Evolutionary conservation across 2,113 vertebrate species (phyloP), one percentile per base, ranked within the genome.

Genomic region (Cynocephalus volans): DNA sequence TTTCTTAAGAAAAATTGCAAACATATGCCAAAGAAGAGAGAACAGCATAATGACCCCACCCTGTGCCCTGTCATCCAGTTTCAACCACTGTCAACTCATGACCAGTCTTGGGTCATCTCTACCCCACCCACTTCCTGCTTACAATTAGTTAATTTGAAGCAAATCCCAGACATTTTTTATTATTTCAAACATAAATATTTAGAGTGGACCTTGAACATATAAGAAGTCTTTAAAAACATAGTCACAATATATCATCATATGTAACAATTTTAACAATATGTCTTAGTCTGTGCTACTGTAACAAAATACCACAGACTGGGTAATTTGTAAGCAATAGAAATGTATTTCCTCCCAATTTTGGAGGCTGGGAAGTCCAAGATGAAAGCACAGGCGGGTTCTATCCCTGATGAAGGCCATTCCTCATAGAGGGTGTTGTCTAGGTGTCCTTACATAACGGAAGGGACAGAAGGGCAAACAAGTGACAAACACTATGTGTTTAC

Each of bases 1-100:
- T 76, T 91, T 88, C 84, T 95, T 50, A 36, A 92, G 90, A 50
- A 84, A 67, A 94, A 65, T 65, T 72, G 36, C 92, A 72, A 93
- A 76, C 86, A 52, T 60, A 52, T 3, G 36, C n/a, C 69, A 52
- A 80, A 54, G 67, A 9, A 70, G 54, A 36, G 36, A 54, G 54
- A 54, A 41, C 1, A 8, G 58, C 36, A 1, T 26, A 8, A 72
- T 2, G 36, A n/a, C 67, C 45, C 11, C 58, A 8, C 33, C 24
- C 64, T 11, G 28, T 21, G 70, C 5, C 1, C 76, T 23, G 0
- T 8, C 28, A 36, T 31, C n/a, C 18, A 28, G 41, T 58, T 73
- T 80, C 45, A 69, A 8, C 23, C n/a, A 17, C 85, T 69, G 48
- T n/a, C 41, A 2, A 3, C 2, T 8, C 8, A 5, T 6, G 2